Percentiles rank a stretch among this genome's conserved stretches.
Evolutionary conservation across 1,140 invertebrate species (phyloP).

Genomic region (Gryllus bimaculatus): DNA sequence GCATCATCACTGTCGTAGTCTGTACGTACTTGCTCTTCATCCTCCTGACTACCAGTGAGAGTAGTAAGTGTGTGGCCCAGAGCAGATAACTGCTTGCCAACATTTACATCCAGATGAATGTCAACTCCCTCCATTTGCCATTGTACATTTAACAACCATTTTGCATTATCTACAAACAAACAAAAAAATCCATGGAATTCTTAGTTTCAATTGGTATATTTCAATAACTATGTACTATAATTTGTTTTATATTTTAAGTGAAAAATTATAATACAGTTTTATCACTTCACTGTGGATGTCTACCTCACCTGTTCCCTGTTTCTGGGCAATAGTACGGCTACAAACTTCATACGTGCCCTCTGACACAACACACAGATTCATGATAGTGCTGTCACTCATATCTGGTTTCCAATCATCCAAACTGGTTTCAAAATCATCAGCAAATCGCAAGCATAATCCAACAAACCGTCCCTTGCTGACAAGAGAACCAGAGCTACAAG

Average conservation of each 20-base stretch:
- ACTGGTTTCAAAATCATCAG: conserved; percentile 92
- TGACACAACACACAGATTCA: conserved; percentile 95
- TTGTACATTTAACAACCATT: conserved; percentile 95
- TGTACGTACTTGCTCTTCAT: conserved; percentile 59
- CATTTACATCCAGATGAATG: conserved; percentile 90
- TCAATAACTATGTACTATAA: no score
- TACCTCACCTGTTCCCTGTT: conserved; percentile 42
- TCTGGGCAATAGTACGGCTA: conserved; percentile 73
- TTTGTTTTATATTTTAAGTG: no score
- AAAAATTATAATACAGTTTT: conserved; percentile 13
- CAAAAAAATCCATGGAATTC: background rate
- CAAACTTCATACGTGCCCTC: conserved; percentile 97
- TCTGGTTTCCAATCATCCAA: conserved; percentile 96
- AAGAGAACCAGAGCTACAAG: conserved; percentile 63
- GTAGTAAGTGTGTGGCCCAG: conserved; percentile 91
- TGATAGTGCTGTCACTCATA: conserved; percentile 65
- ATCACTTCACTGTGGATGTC: background rate
- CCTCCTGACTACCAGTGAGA: conserved; percentile 70
- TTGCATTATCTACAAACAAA: conserved; percentile 70
- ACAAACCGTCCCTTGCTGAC: conserved; percentile 69
- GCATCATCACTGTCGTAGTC: conserved; percentile 71
- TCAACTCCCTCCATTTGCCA: conserved; percentile 99
- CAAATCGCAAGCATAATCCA: conserved; percentile 85
- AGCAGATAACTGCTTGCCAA: conserved; percentile 89
- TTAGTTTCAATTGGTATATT: no score